phyloP scores from a whole-genome alignment of 2,888 invertebrate genomes.

The Sphaerophoria rueppellii region DNA sequence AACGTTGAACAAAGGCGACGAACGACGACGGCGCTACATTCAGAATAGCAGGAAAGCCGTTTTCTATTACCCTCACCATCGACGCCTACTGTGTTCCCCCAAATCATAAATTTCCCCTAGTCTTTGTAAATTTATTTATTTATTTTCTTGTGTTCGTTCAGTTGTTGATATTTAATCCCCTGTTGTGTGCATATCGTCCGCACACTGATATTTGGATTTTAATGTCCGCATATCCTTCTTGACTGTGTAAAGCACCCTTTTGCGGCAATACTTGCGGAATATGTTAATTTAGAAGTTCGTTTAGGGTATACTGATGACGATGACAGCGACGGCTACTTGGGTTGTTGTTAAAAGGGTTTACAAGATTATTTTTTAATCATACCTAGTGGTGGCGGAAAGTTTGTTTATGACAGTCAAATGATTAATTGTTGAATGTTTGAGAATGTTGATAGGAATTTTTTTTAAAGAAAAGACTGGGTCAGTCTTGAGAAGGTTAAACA shows the following conservation, averaged over 20 bases:
- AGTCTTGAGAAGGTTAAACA: too few relatives aligned
- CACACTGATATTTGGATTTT: slow-evolving; percentile 42
- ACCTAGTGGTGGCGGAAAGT: slow-evolving; percentile 42
- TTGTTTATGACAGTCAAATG: slow-evolving; percentile 22
- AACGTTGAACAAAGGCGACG: background rate
- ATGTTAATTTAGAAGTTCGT: slow-evolving; percentile 49
- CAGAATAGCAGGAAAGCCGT: background rate
- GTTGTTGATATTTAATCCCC: slow-evolving; percentile 48
- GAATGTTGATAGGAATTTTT: too few relatives aligned
- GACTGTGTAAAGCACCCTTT: slow-evolving; percentile 39
- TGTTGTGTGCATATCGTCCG: slow-evolving; percentile 10
- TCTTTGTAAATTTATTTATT: slow-evolving; percentile 4
- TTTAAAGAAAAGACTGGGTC: too few relatives aligned
- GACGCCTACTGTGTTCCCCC: slow-evolving; percentile 36
- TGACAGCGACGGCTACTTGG: background rate
- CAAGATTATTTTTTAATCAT: slow-evolving; percentile 38
- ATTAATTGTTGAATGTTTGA: slow-evolving; percentile 16
- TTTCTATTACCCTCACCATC: background rate
- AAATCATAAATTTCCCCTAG: slow-evolving; percentile 44
- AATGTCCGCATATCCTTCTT: slow-evolving; percentile 56
- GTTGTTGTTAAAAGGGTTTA: slow-evolving; percentile 27
- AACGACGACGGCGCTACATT: background rate
- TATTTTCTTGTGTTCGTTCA: slow-evolving; percentile 20
- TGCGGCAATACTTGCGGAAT: slow-evolving; percentile 21
- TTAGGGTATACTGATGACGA: background rate